Percentiles rank a stretch among this genome's conserved stretches.
Evolutionary conservation across 2,113 vertebrate species (phyloP).

Genomic region (Athene cunicularia): DNA sequence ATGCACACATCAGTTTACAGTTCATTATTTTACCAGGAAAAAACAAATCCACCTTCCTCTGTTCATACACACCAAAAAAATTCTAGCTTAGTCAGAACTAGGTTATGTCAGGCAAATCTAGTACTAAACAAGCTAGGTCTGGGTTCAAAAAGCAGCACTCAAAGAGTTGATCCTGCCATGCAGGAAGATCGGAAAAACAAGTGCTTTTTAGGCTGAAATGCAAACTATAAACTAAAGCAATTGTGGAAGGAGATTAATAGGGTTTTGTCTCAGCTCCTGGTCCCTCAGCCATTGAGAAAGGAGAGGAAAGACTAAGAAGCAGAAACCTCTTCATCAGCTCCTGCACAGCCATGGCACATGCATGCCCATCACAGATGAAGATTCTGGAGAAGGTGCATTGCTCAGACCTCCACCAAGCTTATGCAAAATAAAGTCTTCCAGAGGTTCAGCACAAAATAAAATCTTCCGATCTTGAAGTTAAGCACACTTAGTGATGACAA

Average conservation of each 20-base stretch:
- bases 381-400: neutral
- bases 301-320: neutral
- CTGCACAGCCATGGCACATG: neutral
- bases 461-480: neutral
- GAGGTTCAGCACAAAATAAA: neutral
- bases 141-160: neutral
- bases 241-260: neutral
- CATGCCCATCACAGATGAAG: accelerated
- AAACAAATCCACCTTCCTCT: neutral
- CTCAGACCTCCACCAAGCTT: neutral
- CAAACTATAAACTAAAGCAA: neutral
- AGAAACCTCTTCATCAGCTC: neutral
- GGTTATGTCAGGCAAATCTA: neutral
- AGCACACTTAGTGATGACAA: neutral
- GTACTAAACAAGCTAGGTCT: neutral
- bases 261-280: neutral
- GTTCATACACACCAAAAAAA: neutral
- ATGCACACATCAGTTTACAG: neutral
- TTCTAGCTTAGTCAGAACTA: neutral
- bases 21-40: neutral
- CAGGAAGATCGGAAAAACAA: neutral
- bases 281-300: neutral
- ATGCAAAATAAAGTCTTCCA: neutral
- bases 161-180: neutral
- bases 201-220: neutral